Evolutionary conservation across 2,888 invertebrate genomes (phyloP), one percentile per base, ranked within the genome.

Genomic region (Eristalis tenax): DNA sequence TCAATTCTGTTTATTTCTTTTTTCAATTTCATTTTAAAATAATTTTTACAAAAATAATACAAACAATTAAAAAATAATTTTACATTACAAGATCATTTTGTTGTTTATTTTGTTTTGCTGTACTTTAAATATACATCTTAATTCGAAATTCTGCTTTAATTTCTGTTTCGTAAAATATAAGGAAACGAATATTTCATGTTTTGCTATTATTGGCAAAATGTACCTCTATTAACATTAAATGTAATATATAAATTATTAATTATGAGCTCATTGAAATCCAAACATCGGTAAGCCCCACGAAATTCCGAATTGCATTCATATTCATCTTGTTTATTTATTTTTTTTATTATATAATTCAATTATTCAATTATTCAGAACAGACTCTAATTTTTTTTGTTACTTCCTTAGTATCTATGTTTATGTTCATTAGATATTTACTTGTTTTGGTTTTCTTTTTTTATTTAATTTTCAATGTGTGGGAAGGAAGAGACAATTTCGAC

Each of bases 11-110:
- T 87, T 83, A 87, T 87, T 83, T 79, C 65, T 71, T 87, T 83
- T 84, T 81, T 81, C 74, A 73, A 66, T 80, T 85, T 76, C 57
- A 59, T 85, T 83, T 87, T 80, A 57, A 80, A 87, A 87, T 56
- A 83, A 87, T 87, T 87, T 87, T 83, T 87, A 87, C 87, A 87
- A 87, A 87, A 87, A 79, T 83, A 76, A 87, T 87, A 87, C 83
- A 83, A 87, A 83, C 70, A 87, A 83, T 78, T 63, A 50, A 85
- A 79, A 79, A 75, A 76, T 79, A 79, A 87, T 76, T 75, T 74
- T 78, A 83, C 73, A 76, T 75, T 73, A 77, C 77, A 77, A 57
- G 77, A 83, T 65, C 61, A 61, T 74, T 83, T 65, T 59, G 64
- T 50, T 43, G 63, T 59, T 32, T 40, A 71, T 71, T 40, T 57